A percentile compares a stretch with the other conserved stretches of the same genome.
Conservation (phyloP, 2,888 invertebrate genomes). For the Cheilosia urbana region DNA sequence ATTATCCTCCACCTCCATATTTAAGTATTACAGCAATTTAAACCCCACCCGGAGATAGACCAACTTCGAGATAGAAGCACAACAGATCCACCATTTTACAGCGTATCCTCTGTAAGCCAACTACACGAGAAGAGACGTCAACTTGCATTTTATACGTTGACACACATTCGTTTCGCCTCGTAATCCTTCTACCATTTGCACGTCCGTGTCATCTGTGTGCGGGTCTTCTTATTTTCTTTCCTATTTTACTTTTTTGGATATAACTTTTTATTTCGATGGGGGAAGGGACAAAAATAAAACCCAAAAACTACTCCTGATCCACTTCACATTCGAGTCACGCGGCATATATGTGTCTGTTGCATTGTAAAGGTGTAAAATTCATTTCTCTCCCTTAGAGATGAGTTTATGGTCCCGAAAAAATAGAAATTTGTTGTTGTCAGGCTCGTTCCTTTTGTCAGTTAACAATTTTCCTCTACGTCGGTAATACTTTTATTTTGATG, state of each 20-base stretch:
- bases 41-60: background rate
- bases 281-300: background rate
- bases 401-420: background rate
- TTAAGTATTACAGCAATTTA: background rate
- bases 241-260: background rate
- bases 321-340: constrained; percentile 37
- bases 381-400: background rate
- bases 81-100: constrained; percentile 14
- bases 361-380: constrained; percentile 53
- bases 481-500: background rate
- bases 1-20: constrained; percentile 27
- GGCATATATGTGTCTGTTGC: constrained; percentile 28
- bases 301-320: constrained; percentile 6
- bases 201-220: background rate
- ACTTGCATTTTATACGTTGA: constrained; percentile 16
- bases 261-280: constrained; percentile 1
- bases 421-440: constrained; percentile 1
- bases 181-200: constrained; percentile 34
- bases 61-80: constrained; percentile 3
- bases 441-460: background rate
- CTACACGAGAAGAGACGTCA: background rate
- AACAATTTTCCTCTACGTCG: constrained; percentile 4
- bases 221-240: background rate
- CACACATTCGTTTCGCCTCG: constrained; percentile 3
- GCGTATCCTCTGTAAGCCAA: background rate